A percentile compares a stretch with the other conserved stretches of the same genome.
Evolutionary conservation across 2,888 invertebrate species (phyloP).

Genomic region (Perizoma affinitatum): DNA sequence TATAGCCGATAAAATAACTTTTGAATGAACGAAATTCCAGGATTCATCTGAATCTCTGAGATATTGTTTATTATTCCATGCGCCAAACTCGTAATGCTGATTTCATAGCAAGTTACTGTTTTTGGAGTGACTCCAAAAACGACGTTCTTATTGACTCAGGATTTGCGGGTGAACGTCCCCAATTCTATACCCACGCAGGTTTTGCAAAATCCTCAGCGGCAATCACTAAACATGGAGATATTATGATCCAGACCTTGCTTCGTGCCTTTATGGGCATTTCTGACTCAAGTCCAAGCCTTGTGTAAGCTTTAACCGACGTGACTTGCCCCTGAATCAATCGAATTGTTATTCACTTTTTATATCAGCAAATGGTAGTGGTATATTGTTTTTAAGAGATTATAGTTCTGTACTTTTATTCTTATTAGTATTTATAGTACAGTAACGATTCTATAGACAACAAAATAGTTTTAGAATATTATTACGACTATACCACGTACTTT

Average conservation of each 20-base stretch:
- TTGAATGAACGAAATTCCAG: conserved; percentile 8
- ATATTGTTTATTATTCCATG: conserved; percentile 26
- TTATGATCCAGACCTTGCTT: conserved; percentile 41
- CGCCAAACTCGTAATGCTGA: conserved; percentile 24
- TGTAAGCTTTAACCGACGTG: conserved; percentile 41
- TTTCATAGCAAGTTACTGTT: conserved; percentile 52
- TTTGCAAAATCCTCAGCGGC: conserved; percentile 47
- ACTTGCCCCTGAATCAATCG: conserved; percentile 40
- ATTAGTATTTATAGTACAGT: too few species aligned
- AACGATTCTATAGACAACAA: too few species aligned
- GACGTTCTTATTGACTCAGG: conserved; percentile 59
- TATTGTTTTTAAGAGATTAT: background rate
- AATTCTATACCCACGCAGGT: conserved; percentile 61
- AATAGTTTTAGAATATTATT: too few species aligned
- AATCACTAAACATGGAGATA: conserved; percentile 49
- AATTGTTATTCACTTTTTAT: conserved; percentile 33
- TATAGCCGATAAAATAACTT: conserved; percentile 14
- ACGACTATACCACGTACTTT: too few species aligned
- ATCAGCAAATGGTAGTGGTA: conserved; percentile 7
- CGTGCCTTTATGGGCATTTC: conserved; percentile 56
- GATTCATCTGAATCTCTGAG: conserved; percentile 21
- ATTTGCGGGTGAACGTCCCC: conserved; percentile 69
- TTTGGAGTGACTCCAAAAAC: conserved; percentile 70
- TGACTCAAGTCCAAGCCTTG: conserved; percentile 52
- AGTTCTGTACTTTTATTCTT: too few species aligned